Base-by-base conservation (phyloP, 2,797 vertebrate genomes). In the Delichon dasypus region DNA sequence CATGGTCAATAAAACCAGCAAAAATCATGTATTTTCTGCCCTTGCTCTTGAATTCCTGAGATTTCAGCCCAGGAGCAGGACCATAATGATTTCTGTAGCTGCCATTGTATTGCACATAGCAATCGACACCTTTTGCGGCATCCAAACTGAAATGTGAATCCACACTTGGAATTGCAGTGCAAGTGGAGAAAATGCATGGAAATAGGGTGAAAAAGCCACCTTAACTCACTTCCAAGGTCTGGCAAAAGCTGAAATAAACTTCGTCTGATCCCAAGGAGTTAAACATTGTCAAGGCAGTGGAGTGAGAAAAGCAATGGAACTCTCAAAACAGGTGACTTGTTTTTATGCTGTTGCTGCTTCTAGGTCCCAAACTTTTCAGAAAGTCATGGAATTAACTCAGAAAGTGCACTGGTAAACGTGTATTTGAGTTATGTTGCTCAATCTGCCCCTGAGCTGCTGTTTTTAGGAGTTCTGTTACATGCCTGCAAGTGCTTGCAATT, bases 1-100 rank as follows among this genome's bases (percentile, higher is more conserved):
- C 76, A 86, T 7, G 26, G 44, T 70, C 50, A 84, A 86, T 72
- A 94, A 92, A 91, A 75, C 67, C 51, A 83, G 94, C 64, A 84
- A 89, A 95, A 96, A 21, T 20, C 4, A 16, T 34, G 2, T 32
- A 53, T 85, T 92, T 92, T 71, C 68, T 80, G 32, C 44, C 66
- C n/a, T 73, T 64, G 44, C 30, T 89, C 54, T 81, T 22, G 15
- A 54, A 77, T 88, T 60, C 34, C 72, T 2, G 3, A 77, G 54
- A 68, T 89, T 89, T 72, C 51, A 85, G 36, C 72, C 40, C 36
- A 55, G 74, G 12, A 85, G 51, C 17, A 81, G 74, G 85, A 60
- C 25, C 3, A 3, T 38, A 77, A 57, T 75, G 74, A 94, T 88
- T 65, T 65, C 42, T 61, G n/a, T 73, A 67, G 82, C 53, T 80